These are phyloP conservation scores for Calycopis cecrops DNA, from an alignment of 1,140 invertebrate species.

Conservation along the genomic window DNA sequence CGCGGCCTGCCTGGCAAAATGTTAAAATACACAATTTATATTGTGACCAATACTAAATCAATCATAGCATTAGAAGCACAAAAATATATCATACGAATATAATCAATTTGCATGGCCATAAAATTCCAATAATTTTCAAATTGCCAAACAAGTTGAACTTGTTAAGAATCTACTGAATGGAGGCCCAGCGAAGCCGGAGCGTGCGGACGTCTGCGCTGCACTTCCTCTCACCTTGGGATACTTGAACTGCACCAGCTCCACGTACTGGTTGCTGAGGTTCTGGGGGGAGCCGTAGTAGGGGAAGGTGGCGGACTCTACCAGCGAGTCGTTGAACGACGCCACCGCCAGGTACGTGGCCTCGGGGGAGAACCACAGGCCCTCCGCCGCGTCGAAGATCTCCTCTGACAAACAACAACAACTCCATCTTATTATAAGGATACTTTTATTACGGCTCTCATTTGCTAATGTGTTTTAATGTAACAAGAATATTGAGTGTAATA, in stretches of 20 bases:
- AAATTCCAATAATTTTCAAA: no score
- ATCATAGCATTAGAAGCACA: neutral
- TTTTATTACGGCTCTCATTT: no score
- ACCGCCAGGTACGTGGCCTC: slow-evolving; percentile 84
- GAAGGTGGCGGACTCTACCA: slow-evolving; percentile 52
- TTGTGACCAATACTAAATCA: neutral
- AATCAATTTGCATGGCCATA: no score
- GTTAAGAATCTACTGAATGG: no score
- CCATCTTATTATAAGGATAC: slow-evolving; percentile 1
- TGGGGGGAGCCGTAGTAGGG: slow-evolving; percentile 77
- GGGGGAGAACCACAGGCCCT: slow-evolving; percentile 90
- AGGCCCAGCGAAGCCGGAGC: no score
- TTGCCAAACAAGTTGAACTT: no score
- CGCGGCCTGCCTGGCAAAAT: slow-evolving; percentile 79
- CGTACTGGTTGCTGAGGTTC: slow-evolving; percentile 78
- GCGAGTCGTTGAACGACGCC: slow-evolving; percentile 85
- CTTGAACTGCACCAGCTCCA: slow-evolving; percentile 79
- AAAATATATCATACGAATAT: no score
- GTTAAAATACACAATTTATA: slow-evolving; percentile 19
- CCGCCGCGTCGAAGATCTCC: slow-evolving; percentile 87
- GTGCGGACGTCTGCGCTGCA: no score
- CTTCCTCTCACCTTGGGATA: slow-evolving; percentile 86
- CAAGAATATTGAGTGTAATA: no score
- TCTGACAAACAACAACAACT: slow-evolving; percentile 68
- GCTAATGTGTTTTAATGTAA: no score